phyloP scores from a whole-genome alignment of 2,113 vertebrate species.

The Candoia aspera region DNA sequence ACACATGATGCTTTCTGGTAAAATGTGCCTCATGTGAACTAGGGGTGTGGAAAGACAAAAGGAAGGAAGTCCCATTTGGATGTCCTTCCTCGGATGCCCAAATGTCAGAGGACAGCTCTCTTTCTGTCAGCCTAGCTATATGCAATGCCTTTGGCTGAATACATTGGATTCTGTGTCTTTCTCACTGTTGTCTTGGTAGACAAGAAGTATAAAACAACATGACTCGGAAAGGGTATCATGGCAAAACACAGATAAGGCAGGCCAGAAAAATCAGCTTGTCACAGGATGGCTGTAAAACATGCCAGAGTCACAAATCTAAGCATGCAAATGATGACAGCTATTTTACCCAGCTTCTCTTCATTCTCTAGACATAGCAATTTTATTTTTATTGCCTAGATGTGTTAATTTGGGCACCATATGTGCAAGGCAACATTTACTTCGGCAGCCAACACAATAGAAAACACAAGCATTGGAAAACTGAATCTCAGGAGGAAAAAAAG shows the following conservation, averaged over 20 bases:
- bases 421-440: conserved; percentile 23
- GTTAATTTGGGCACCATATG: conserved; percentile 39
- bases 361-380: conserved; percentile 30
- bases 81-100: background rate
- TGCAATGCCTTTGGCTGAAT: background rate
- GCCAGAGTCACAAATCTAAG: conserved; percentile 37
- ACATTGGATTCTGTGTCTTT: background rate
- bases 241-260: conserved; percentile 6
- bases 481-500: background rate
- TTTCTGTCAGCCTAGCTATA: background rate
- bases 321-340: conserved; percentile 39
- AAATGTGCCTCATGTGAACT: background rate
- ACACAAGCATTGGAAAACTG: conserved; percentile 23
- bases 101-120: background rate
- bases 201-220: conserved; percentile 13
- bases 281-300: conserved; percentile 21
- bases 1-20: background rate
- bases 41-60: background rate
- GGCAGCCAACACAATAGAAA: conserved; percentile 30
- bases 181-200: background rate
- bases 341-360: conserved; percentile 23
- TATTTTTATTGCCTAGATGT: conserved; percentile 35
- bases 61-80: background rate
- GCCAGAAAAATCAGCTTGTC: conserved; percentile 15
- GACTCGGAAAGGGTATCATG: background rate